Evolutionary conservation across 2,888 invertebrate species (phyloP).

Genomic region (Leistus spinibarbis): DNA sequence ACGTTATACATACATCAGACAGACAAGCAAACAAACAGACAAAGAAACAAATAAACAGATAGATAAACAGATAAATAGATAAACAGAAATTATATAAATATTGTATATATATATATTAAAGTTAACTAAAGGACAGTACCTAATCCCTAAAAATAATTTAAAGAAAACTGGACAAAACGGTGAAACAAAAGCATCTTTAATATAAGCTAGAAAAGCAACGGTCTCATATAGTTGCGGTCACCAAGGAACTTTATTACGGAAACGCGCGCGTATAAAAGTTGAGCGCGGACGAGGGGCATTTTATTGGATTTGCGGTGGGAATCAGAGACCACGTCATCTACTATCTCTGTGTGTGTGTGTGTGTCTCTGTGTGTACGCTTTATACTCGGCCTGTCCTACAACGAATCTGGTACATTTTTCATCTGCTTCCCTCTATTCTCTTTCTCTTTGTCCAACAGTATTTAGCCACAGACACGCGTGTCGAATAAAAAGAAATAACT

Average conservation of each 20-base stretch:
- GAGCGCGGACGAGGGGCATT: not conserved
- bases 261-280: not conserved
- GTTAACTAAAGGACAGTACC: not conserved
- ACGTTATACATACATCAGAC: no score
- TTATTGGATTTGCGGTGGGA: not conserved
- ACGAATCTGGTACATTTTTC: not conserved
- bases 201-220: not conserved
- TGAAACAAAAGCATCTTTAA: not conserved
- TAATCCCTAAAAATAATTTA: not conserved
- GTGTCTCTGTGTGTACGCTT: not conserved
- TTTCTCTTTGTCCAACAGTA: not conserved
- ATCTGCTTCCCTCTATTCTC: not conserved
- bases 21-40: no score
- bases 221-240: not conserved
- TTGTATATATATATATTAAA: no score
- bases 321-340: not conserved
- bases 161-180: not conserved
- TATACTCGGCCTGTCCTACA: not conserved
- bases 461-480: not conserved
- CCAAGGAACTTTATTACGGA: not conserved
- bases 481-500: not conserved
- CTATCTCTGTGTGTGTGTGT: not conserved
- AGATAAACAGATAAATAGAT: no score
- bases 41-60: no score
- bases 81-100: no score